phyloP scores from a whole-genome alignment of 1,140 invertebrate genomes.

The Drosophila bocki region DNA sequence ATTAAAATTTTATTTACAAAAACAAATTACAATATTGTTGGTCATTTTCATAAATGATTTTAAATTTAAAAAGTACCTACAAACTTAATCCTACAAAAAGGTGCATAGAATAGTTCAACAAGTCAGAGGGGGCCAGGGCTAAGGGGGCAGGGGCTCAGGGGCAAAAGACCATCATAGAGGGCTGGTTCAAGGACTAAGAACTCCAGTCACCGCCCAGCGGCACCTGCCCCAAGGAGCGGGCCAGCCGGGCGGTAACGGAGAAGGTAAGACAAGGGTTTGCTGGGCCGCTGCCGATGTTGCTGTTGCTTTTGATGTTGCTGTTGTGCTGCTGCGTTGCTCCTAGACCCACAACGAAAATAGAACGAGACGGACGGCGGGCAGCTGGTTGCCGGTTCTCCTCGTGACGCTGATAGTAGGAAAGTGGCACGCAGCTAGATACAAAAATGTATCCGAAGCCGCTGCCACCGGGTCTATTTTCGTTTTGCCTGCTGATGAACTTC shows the following conservation, averaged over 20 bases:
- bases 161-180: constrained; percentile 57
- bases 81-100: constrained; percentile 70
- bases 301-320: constrained; percentile 29
- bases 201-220: constrained; percentile 35
- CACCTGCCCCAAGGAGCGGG: constrained; percentile 39
- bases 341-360: constrained; percentile 54
- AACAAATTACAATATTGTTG: constrained; percentile 83
- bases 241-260: constrained; percentile 31
- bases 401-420: constrained; percentile 45
- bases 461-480: constrained; percentile 56
- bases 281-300: constrained; percentile 29
- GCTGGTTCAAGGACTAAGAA: constrained; percentile 17
- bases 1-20: constrained; percentile 84
- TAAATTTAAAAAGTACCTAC: constrained; percentile 83
- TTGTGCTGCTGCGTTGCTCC: constrained; percentile 35
- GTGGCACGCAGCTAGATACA: constrained; percentile 62
- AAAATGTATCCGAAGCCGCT: constrained; percentile 55
- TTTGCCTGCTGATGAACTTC: constrained; percentile 54
- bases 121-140: constrained; percentile 17
- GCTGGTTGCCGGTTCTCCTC: constrained; percentile 34
- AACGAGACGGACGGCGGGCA: constrained; percentile 28
- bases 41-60: constrained; percentile 69
- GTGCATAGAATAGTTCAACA: constrained; percentile 73
- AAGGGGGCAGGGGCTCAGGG: constrained; percentile 19
- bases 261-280: constrained; percentile 11